Evolutionary conservation across 2,797 vertebrate genomes (phyloP).

Genomic region (Sebastes steindachneri): DNA sequence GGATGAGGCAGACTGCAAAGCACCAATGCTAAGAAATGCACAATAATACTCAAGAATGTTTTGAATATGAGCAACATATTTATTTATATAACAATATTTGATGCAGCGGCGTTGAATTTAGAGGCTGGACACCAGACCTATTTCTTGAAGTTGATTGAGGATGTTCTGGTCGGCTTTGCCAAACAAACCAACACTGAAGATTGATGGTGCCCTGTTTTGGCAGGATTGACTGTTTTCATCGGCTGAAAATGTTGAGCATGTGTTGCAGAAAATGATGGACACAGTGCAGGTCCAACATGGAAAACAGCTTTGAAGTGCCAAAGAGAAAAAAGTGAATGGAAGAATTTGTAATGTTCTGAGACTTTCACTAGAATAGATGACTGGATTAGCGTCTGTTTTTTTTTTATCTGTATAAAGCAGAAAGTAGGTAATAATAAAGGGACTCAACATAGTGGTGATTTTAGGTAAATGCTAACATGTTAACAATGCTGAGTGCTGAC

Average conservation of each 20-base stretch:
- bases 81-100: neutral
- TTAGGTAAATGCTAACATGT: neutral
- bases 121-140: constrained; percentile 8
- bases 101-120: neutral
- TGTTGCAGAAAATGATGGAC: constrained; percentile 40
- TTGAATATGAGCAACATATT: neutral
- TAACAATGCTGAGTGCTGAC: neutral
- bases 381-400: neutral
- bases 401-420: neutral
- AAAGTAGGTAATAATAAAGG: neutral
- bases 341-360: constrained; percentile 23
- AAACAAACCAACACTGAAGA: constrained; percentile 38
- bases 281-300: constrained; percentile 30
- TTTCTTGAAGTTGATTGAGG: constrained; percentile 40
- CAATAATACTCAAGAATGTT: neutral
- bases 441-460: neutral
- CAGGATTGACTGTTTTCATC: constrained; percentile 42
- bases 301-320: constrained; percentile 36
- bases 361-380: neutral
- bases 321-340: constrained; percentile 16
- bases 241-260: constrained; percentile 54
- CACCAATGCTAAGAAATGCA: neutral
- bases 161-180: constrained; percentile 37
- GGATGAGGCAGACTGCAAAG: neutral
- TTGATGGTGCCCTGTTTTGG: constrained; percentile 42